Evolutionary conservation across 2,888 invertebrate species (phyloP).

Genomic region (Rhingia rostrata): DNA sequence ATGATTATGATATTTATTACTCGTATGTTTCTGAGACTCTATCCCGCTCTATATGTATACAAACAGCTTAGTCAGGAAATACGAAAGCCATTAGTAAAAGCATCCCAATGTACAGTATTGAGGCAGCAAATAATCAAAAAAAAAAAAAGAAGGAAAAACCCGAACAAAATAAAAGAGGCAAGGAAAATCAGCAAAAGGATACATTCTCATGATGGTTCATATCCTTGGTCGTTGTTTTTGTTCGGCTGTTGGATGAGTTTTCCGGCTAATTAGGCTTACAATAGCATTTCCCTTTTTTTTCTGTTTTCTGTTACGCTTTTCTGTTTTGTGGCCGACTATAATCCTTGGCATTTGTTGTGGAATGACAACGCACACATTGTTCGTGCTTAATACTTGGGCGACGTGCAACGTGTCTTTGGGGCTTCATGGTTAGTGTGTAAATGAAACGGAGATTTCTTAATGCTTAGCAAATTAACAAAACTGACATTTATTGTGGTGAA

Average conservation of each 20-base stretch:
- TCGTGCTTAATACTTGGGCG: neutral
- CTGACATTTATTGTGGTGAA: slow-evolving; percentile 31
- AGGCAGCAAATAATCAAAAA: neutral
- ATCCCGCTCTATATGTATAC: neutral
- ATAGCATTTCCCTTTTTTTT: slow-evolving; percentile 17
- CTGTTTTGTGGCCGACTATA: slow-evolving; percentile 5
- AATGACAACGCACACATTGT: slow-evolving; percentile 5
- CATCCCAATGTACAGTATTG: neutral
- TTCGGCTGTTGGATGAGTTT: slow-evolving; percentile 46
- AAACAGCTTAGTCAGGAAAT: slow-evolving; percentile 11
- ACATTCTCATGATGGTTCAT: slow-evolving; percentile 24
- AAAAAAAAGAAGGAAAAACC: neutral
- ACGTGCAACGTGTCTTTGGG: slow-evolving; percentile 4
- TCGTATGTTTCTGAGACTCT: slow-evolving; percentile 31
- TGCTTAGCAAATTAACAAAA: slow-evolving; percentile 42
- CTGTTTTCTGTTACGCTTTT: neutral
- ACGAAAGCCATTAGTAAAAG: slow-evolving; percentile 19
- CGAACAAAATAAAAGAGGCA: neutral
- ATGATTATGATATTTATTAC: slow-evolving; percentile 49
- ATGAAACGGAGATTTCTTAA: slow-evolving; percentile 38
- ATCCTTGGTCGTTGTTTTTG: slow-evolving; percentile 32
- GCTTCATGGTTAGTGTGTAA: slow-evolving; percentile 7
- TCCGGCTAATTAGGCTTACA: slow-evolving; percentile 48
- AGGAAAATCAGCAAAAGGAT: slow-evolving; percentile 7
- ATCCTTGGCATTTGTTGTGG: slow-evolving; percentile 37